Evolutionary conservation across 2,888 invertebrate species (phyloP).

Genomic region (Thymelicus lineola): DNA sequence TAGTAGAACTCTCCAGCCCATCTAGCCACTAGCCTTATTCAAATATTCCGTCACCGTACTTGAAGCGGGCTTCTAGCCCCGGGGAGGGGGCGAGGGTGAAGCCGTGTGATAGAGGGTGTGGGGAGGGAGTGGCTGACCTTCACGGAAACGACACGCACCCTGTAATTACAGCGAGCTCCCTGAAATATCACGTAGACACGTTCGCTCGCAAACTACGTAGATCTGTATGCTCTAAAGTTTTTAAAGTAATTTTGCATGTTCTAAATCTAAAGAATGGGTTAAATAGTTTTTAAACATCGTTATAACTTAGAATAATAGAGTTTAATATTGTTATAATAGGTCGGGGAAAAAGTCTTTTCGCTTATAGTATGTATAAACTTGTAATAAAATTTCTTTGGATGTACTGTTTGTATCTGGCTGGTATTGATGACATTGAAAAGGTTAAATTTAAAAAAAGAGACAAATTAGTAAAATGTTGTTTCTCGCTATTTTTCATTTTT

Average conservation of each 20-base stretch:
- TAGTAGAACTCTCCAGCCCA: neutral
- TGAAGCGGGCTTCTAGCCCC: neutral
- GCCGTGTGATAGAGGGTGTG: neutral
- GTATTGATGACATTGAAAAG: too few species aligned
- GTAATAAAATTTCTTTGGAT: too few species aligned
- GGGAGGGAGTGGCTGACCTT: conserved; percentile 2
- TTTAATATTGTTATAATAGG: too few species aligned
- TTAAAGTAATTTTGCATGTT: conserved; percentile 6
- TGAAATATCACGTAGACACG: conserved; percentile 7
- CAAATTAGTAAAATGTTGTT: too few species aligned
- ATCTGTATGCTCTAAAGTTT: too few species aligned
- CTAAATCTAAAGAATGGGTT: neutral
- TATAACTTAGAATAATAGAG: too few species aligned
- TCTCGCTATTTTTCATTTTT: too few species aligned
- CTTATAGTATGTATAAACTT: too few species aligned
- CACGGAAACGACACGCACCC: conserved; percentile 29
- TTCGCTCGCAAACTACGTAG: conserved; percentile 1
- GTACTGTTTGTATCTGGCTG: too few species aligned
- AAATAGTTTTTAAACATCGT: too few species aligned
- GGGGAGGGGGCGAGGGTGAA: neutral
- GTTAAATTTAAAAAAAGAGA: too few species aligned
- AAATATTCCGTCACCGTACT: conserved; percentile 4
- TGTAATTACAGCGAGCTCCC: conserved; percentile 20
- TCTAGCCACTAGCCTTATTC: conserved; percentile 1
- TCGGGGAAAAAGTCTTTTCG: too few species aligned